Conservation (phyloP, 2,113 vertebrate genomes). For the Recurvirostra avosetta region DNA sequence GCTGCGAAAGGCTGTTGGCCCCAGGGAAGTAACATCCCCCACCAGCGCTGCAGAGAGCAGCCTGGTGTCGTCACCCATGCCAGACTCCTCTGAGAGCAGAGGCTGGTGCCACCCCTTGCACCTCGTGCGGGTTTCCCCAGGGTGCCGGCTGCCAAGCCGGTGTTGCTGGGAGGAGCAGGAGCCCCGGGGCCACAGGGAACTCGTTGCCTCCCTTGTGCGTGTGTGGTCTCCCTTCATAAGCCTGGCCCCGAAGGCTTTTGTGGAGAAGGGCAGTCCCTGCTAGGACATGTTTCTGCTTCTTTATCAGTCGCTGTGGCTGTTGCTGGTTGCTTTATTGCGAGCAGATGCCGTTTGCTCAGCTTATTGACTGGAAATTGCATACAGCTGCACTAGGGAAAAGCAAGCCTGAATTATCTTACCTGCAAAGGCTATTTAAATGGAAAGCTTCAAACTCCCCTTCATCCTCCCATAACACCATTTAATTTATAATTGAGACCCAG, state of each 20-base stretch:
- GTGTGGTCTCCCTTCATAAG: conserved; percentile 48
- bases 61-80: accelerated
- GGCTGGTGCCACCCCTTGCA: not conserved
- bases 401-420: not conserved
- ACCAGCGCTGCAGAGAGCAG: not conserved
- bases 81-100: not conserved
- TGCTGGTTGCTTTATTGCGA: not conserved
- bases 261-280: conserved; percentile 13
- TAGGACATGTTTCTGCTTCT: conserved; percentile 22
- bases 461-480: not conserved
- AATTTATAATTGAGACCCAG: not conserved
- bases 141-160: not conserved
- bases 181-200: conserved; percentile 20
- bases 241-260: not conserved
- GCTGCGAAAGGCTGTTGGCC: not conserved
- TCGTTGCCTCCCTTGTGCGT: not conserved
- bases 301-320: conserved; percentile 28
- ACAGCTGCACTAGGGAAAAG: not conserved
- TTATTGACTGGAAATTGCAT: conserved; percentile 47
- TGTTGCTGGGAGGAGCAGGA: not conserved
- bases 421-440: conserved; percentile 20
- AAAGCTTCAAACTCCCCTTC: conserved; percentile 9
- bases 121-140: not conserved
- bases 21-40: not conserved
- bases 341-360: conserved; percentile 16